These are phyloP conservation scores for Nymphalis polychloros DNA, from an alignment of 2,888 invertebrate species.

Conservation along the genomic window DNA sequence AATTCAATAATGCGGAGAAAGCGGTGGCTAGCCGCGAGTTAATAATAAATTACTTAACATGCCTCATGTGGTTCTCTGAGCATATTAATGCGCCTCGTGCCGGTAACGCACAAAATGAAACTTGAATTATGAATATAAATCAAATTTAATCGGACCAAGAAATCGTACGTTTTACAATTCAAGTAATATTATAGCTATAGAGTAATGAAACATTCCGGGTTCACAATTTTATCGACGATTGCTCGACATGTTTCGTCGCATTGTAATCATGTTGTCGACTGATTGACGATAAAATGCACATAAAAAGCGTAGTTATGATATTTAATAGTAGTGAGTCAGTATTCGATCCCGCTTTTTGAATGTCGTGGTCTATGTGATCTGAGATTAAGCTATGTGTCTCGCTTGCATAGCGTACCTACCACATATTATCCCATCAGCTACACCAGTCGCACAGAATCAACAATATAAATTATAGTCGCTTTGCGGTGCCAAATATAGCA, in stretches of 20 bases:
- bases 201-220: too few relatives aligned
- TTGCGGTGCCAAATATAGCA: conserved; percentile 7
- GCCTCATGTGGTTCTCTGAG: conserved; percentile 4
- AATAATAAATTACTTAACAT: conserved; percentile 12
- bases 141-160: background rate
- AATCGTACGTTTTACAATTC: too few relatives aligned
- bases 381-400: background rate
- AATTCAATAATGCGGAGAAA: conserved; percentile 8
- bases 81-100: background rate
- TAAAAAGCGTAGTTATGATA: too few relatives aligned
- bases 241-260: too few relatives aligned
- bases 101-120: conserved; percentile 1
- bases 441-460: background rate
- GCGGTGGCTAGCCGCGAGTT: background rate
- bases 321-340: too few relatives aligned
- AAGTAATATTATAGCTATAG: too few relatives aligned
- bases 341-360: too few relatives aligned
- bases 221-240: too few relatives aligned
- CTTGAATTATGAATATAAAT: background rate
- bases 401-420: too few relatives aligned
- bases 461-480: conserved; percentile 7
- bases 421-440: background rate
- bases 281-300: too few relatives aligned
- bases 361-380: background rate
- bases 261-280: too few relatives aligned